Percentiles rank a stretch among this genome's conserved stretches.
phyloP scores from a whole-genome alignment of 2,113 vertebrate species.

The Stegostoma tigrinum region DNA sequence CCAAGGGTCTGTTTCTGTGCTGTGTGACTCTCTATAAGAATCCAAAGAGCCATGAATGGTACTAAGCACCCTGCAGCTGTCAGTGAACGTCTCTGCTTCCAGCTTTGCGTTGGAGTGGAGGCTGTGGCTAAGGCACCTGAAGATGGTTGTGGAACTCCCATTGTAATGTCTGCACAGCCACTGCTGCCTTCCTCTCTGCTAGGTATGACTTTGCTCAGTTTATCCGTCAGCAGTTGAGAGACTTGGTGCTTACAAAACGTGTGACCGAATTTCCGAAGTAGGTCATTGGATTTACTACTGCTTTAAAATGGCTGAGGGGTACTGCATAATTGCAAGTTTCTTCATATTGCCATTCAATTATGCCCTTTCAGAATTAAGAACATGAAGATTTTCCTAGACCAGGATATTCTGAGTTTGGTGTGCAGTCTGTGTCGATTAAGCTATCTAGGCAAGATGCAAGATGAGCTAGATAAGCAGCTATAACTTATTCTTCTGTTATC shows the following conservation, averaged over 20 bases:
- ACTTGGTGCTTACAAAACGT: neutral
- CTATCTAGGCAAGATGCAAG: neutral
- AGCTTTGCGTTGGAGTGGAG: too few species aligned
- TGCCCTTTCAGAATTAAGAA: neutral
- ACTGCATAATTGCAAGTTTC: neutral
- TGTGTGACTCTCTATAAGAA: neutral
- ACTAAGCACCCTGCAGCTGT: too few species aligned
- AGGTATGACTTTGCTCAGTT: neutral
- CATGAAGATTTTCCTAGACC: neutral
- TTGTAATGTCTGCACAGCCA: too few species aligned
- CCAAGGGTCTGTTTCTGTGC: too few species aligned
- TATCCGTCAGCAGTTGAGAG: too few species aligned
- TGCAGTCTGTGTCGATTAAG: neutral
- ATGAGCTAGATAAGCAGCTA: neutral
- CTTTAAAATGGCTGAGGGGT: neutral
- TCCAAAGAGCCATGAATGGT: too few species aligned
- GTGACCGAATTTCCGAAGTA: neutral
- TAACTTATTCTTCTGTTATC: neutral
- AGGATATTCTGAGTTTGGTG: neutral
- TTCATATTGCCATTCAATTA: neutral
- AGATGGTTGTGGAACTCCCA: too few species aligned
- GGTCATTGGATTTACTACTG: neutral
- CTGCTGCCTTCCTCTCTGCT: neutral
- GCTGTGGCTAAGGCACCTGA: too few species aligned
- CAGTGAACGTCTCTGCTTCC: too few species aligned